These are phyloP conservation scores for Cebuella pygmaea DNA, from an alignment of 2,797 vertebrate genomes.

Conservation along the genomic window DNA sequence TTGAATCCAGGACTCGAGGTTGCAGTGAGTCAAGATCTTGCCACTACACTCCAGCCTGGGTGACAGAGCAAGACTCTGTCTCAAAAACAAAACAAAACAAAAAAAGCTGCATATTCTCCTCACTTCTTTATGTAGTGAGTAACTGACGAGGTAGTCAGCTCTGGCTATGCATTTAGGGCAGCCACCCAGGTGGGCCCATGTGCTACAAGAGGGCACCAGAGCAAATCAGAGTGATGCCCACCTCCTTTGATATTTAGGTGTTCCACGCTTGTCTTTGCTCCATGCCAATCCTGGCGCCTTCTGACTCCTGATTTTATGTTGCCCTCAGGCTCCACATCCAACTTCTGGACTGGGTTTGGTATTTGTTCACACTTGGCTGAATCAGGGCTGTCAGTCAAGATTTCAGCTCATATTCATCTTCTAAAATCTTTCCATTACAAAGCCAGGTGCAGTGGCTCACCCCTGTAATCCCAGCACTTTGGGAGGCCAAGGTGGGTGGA, in stretches of 20 bases:
- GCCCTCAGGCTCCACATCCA: neutral
- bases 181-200: neutral
- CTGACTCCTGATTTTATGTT: neutral
- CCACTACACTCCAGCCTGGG: no score
- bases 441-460: neutral
- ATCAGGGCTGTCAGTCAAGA: neutral
- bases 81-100: no score
- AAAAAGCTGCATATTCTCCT: neutral
- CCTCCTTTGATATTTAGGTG: neutral
- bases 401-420: neutral
- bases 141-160: neutral
- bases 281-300: neutral
- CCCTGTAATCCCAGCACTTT: neutral
- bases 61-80: no score
- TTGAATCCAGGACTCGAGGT: no score
- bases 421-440: neutral
- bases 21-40: no score
- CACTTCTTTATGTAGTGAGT: neutral
- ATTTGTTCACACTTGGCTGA: neutral
- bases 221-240: neutral
- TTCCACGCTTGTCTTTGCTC: neutral
- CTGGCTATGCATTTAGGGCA: neutral
- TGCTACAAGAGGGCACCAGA: no score
- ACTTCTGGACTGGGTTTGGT: neutral
- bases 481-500: neutral